Conservation (phyloP, 2,113 vertebrate genomes). For the Bettongia penicillata region DNA sequence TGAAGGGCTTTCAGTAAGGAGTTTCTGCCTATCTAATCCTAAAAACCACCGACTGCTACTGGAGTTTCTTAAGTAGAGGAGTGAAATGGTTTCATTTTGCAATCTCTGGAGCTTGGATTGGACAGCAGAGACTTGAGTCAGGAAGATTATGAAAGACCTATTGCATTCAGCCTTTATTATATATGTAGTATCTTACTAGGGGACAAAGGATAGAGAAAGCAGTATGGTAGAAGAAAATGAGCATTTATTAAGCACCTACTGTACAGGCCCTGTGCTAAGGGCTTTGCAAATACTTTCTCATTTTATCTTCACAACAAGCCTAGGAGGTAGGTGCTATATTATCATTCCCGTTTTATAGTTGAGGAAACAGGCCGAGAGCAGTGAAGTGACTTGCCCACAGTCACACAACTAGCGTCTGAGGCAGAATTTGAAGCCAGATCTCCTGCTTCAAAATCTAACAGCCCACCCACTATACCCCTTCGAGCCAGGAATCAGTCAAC, state of each 20-base stretch:
- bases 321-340: background rate
- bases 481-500: background rate
- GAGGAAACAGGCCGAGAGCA: background rate
- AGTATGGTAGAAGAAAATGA: background rate
- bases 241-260: background rate
- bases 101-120: background rate
- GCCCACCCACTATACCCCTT: background rate
- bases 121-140: background rate
- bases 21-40: background rate
- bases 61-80: background rate
- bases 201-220: background rate
- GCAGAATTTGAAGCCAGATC: background rate
- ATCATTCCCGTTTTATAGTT: background rate
- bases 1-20: background rate
- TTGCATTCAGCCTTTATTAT: background rate
- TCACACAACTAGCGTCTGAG: background rate
- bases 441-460: background rate
- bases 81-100: background rate
- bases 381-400: background rate
- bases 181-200: background rate
- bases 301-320: background rate
- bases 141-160: background rate
- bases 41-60: background rate
- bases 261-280: background rate
- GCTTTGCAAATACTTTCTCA: background rate